Evolutionary conservation across 2,797 vertebrate species (phyloP).

Genomic region (Myripristis murdjan): DNA sequence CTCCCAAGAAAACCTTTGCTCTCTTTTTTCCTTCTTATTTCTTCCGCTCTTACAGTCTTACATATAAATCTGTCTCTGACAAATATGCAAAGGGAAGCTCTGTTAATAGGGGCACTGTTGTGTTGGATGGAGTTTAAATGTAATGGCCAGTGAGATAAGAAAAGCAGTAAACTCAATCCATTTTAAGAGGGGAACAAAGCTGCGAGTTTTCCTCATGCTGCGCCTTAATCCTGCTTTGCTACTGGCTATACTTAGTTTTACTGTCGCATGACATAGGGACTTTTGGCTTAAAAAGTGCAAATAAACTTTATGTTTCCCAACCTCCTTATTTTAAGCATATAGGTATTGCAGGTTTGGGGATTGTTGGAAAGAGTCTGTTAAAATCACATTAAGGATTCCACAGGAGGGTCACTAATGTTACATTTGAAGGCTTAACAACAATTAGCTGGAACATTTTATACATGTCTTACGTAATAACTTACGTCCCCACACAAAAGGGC

Average conservation of each 20-base stretch:
- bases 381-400: not conserved
- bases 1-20: not conserved
- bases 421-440: not conserved
- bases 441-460: not conserved
- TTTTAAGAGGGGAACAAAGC: too few species aligned
- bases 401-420: not conserved
- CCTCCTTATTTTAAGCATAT: not conserved
- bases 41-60: not conserved
- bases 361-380: not conserved
- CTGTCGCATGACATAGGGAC: not conserved
- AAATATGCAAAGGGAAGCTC: not conserved
- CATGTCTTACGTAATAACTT: not conserved
- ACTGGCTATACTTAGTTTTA: not conserved
- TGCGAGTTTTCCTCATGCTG: not conserved
- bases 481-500: slow-evolving; percentile 3
- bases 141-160: slow-evolving; percentile 31
- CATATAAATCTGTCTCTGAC: slow-evolving; percentile 2
- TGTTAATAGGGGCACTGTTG: slow-evolving; percentile 22
- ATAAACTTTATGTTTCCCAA: not conserved
- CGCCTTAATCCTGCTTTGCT: not conserved
- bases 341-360: not conserved
- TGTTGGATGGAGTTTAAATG: slow-evolving; percentile 11
- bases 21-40: too few species aligned
- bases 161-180: slow-evolving; percentile 14
- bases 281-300: not conserved